phyloP scores from a whole-genome alignment of 2,113 vertebrate species.

The Casuarius casuarius region DNA sequence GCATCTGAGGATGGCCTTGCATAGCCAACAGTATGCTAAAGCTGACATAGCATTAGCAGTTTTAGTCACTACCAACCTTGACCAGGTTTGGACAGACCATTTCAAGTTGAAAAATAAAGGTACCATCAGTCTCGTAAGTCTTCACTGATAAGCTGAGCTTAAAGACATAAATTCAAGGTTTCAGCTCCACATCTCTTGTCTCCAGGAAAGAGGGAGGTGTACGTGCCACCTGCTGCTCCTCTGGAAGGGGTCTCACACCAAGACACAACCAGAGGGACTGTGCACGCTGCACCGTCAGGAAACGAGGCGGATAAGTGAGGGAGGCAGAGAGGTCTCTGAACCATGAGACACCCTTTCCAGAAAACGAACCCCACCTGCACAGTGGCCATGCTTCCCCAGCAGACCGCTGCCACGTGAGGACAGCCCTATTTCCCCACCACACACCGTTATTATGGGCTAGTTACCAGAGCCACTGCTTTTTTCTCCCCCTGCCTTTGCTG shows the following conservation, averaged over 20 bases:
- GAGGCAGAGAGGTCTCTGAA: not conserved
- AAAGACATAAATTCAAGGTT: not conserved
- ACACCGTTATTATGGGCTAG: not conserved
- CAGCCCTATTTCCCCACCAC: not conserved
- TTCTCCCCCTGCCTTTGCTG: not conserved
- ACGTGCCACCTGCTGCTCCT: too few species aligned
- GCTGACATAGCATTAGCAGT: not conserved
- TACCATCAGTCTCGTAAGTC: not conserved
- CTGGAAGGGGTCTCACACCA: too few species aligned
- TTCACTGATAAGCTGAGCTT: not conserved
- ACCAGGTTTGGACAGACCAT: not conserved
- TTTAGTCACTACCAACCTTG: not conserved
- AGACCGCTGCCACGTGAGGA: accelerated
- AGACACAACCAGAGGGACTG: not conserved
- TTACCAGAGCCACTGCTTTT: not conserved
- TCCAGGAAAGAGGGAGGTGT: not conserved
- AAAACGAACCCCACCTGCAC: not conserved
- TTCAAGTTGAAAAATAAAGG: not conserved
- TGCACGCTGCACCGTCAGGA: not conserved
- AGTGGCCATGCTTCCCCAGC: not conserved
- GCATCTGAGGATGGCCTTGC: not conserved
- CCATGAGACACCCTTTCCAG: not conserved
- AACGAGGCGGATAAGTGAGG: not conserved
- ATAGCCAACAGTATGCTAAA: not conserved
- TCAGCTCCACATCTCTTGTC: not conserved